phyloP scores from a whole-genome alignment of 1,140 invertebrate species.

The Cheumatopsyche charites region DNA sequence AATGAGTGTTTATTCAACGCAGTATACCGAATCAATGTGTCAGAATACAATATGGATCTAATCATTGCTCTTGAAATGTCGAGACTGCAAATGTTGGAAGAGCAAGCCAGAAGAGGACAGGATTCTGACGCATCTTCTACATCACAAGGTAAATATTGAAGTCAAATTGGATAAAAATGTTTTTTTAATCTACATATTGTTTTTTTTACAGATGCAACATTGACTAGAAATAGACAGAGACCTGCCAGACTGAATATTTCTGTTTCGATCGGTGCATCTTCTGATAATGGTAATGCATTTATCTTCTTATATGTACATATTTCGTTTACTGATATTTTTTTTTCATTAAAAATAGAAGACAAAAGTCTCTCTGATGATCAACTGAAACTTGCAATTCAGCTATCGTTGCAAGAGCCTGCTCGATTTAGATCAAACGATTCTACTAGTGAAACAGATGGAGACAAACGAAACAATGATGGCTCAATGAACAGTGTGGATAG shows the following conservation, averaged over 20 bases:
- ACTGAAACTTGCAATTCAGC: slow-evolving; percentile 59
- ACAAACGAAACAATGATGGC: slow-evolving; percentile 8
- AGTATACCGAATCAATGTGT: slow-evolving; percentile 51
- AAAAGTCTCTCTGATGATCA: slow-evolving; percentile 58
- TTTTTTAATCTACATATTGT: slow-evolving; percentile 6
- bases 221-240: slow-evolving; percentile 39
- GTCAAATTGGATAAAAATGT: not conserved
- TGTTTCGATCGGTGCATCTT: slow-evolving; percentile 43
- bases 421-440: slow-evolving; percentile 6
- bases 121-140: slow-evolving; percentile 34
- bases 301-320: too few relatives aligned
- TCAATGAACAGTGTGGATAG: slow-evolving; percentile 9
- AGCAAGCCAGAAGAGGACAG: slow-evolving; percentile 50
- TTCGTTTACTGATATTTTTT: not conserved
- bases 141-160: slow-evolving; percentile 22
- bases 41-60: slow-evolving; percentile 69
- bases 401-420: slow-evolving; percentile 57
- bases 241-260: slow-evolving; percentile 45
- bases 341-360: slow-evolving; percentile 47
- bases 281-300: slow-evolving; percentile 36
- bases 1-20: not conserved
- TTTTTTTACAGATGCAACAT: slow-evolving; percentile 32
- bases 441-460: slow-evolving; percentile 4
- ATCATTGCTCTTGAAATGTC: slow-evolving; percentile 76
- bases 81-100: slow-evolving; percentile 70